phyloP scores from a whole-genome alignment of 2,888 invertebrate genomes.

The Monoplex corrugatus region DNA sequence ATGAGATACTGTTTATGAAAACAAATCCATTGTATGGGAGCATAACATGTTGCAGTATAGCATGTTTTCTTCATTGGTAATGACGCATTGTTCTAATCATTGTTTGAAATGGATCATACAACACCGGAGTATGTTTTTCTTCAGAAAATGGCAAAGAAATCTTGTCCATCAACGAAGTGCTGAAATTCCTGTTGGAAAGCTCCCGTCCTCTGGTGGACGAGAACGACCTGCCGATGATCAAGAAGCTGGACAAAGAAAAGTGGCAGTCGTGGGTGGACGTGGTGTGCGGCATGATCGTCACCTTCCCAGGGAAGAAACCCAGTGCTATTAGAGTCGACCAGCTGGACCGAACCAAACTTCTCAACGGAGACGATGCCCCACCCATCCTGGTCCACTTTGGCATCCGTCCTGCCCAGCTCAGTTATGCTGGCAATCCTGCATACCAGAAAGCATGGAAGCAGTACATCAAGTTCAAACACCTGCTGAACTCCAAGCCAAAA shows the following conservation, averaged over 20 bases:
- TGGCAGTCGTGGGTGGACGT: constrained; percentile 96
- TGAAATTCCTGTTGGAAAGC: constrained; percentile 91
- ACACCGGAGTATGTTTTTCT: too few species aligned
- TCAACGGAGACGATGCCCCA: not conserved
- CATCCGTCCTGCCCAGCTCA: constrained; percentile 95
- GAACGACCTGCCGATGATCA: constrained; percentile 25
- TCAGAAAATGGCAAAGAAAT: constrained; percentile 92
- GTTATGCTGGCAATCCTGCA: constrained; percentile 97
- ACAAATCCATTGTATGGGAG: too few species aligned
- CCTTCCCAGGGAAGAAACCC: constrained; percentile 95
- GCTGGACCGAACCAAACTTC: constrained; percentile 85
- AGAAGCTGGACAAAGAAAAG: constrained; percentile 74
- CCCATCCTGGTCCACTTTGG: constrained; percentile 88
- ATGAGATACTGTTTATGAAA: too few species aligned
- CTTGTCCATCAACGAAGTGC: constrained; percentile 95
- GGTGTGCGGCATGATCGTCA: constrained; percentile 90
- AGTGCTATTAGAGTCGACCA: constrained; percentile 97
- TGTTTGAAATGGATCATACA: too few species aligned
- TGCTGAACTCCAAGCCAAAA: constrained; percentile 97
- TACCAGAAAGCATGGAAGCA: constrained; percentile 98
- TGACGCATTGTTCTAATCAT: too few species aligned
- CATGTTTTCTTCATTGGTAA: too few species aligned
- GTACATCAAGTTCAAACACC: constrained; percentile 96
- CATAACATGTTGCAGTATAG: too few species aligned
- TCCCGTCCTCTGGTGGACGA: constrained; percentile 87